These are phyloP conservation scores for Drosophila simulans DNA, from an alignment of 1,140 invertebrate genomes.

Conservation along the genomic window DNA sequence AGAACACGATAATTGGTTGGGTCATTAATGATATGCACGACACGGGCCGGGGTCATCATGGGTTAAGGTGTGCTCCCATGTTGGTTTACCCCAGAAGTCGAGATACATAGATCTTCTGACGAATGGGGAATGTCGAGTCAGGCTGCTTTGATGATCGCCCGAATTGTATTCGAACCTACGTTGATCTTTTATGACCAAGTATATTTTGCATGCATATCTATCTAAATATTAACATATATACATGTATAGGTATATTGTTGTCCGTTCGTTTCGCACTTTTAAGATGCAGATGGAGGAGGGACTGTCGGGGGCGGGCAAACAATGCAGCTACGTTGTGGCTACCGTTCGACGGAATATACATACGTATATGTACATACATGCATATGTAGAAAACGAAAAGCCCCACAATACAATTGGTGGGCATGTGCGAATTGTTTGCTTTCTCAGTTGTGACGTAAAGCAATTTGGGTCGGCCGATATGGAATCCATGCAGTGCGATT, in stretches of 20 bases:
- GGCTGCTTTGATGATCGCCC: conserved; percentile 31
- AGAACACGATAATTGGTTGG: conserved; percentile 76
- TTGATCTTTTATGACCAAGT: not conserved
- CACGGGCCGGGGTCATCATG: conserved; percentile 15
- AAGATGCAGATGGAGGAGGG: not conserved
- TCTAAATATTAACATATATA: not conserved
- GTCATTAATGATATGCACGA: conserved; percentile 61
- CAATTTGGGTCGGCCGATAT: conserved; percentile 34
- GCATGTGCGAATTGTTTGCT: conserved; percentile 61
- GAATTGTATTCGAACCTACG: conserved; percentile 15
- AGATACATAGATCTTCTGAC: not conserved
- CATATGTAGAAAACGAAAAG: conserved; percentile 21
- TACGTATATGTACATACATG: too few relatives aligned
- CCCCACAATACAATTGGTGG: conserved; percentile 26
- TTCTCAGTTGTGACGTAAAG: conserved; percentile 56
- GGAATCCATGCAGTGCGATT: conserved; percentile 2
- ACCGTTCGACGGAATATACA: not conserved
- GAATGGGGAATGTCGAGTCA: not conserved
- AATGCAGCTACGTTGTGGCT: conserved; percentile 60
- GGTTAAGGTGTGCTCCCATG: conserved; percentile 14
- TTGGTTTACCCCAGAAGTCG: conserved; percentile 10
- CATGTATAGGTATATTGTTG: conserved; percentile 11
- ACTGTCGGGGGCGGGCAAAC: conserved; percentile 5
- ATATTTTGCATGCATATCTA: not conserved
- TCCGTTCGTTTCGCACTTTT: conserved; percentile 28